Evolutionary conservation across 92 coral and sea anemone species (phyloP).

Genomic region (Epizoanthus scotinus): DNA sequence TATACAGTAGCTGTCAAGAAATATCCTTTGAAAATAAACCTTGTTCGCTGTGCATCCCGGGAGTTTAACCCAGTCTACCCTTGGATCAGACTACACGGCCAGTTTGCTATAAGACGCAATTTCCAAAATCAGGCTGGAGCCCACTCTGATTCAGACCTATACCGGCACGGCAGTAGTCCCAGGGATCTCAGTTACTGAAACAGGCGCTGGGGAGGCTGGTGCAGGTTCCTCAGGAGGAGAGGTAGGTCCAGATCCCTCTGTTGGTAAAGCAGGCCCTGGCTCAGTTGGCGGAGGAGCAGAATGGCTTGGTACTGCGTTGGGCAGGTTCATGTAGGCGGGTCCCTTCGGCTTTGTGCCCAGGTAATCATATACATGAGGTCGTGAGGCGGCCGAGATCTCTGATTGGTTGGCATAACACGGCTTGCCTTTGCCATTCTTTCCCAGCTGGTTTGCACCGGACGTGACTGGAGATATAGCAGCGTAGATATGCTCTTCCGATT

Average conservation of each 20-base stretch:
- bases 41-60: not conserved
- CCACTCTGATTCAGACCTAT: not conserved
- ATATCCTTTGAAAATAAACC: not conserved
- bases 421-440: not conserved
- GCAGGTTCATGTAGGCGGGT: conserved; percentile 32
- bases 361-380: conserved; percentile 29
- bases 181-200: not conserved
- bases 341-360: conserved; percentile 23
- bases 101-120: not conserved
- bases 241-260: conserved; percentile 23
- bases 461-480: conserved; percentile 27
- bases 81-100: too few relatives aligned
- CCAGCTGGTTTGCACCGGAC: not conserved
- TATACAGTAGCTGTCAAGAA: not conserved
- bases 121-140: not conserved
- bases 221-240: not conserved
- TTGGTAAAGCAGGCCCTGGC: conserved; percentile 1
- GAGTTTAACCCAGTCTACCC: too few relatives aligned
- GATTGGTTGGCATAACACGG: conserved; percentile 31
- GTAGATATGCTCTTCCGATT: conserved; percentile 34
- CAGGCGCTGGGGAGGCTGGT: too few relatives aligned
- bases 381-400: conserved; percentile 36
- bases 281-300: not conserved
- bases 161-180: not conserved
- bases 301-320: not conserved